Base-by-base conservation (phyloP, 2,113 vertebrate species). In the Syrrhaptes paradoxus region DNA sequence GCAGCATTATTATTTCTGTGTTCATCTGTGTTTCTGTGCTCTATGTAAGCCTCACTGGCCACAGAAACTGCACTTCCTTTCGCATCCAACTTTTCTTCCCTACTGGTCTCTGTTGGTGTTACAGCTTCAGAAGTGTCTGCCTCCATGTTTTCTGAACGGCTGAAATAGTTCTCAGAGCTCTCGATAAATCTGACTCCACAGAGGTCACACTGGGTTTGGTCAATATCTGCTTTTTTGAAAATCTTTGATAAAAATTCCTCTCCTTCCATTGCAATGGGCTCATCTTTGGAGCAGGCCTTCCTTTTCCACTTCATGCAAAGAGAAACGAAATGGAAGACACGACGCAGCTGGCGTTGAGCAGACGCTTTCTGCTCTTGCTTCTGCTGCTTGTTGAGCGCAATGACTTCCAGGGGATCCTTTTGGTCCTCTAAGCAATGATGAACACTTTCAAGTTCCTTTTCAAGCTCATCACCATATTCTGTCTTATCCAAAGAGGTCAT, bases 121-220 rank as follows among this genome's bases (percentile, higher is more conserved):
- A 63, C 36, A 11, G 43, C 59, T 73, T 97, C 97, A 3, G 90
- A 59, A 28, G 58, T 0, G 6, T 89, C 95, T 17, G 90, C 88
- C 38, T 98, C 98, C 67, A 85, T 19, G 25, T 58, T 88, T 41
- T 97, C 96, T 12, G 88, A 38, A 3, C 15, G 79, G 81, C 59
- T 43, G 36, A 97, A 95, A 38, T 97, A 98, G 91, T 54, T 96
- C 77, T 97, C 93, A 2, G 96, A 87, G 59, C 81, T 80, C 10
- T 93, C 93, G 17, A 72, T 90, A 90, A 98, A 98, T 74, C 97
- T 98, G 32, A 98, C 96, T 7, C 98, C 98, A 59, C 98, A 98
- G 32, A 98, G 97, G 68, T 98, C 98, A 16, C 98, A 98, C 92
- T 98, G 98, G 6, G 98, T 98, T 87, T 95, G 89, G 88, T 98